phyloP scores from a whole-genome alignment of 2,797 vertebrate genomes.

The Allobates femoralis region DNA sequence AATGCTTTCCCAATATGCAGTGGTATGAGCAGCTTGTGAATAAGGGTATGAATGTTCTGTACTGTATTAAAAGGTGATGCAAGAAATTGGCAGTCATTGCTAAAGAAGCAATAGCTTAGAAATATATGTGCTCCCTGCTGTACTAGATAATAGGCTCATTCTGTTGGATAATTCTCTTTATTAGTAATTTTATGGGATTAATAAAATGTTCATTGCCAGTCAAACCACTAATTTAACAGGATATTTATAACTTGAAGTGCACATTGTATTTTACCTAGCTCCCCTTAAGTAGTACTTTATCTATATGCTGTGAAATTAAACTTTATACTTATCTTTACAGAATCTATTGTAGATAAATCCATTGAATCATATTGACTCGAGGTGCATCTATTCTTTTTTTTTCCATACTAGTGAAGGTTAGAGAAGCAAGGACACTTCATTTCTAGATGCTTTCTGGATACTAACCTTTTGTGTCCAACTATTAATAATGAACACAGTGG shows the following conservation, averaged over 20 bases:
- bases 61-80: slow-evolving; percentile 25
- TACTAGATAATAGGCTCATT: slow-evolving; percentile 57
- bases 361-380: slow-evolving; percentile 13
- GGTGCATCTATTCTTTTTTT: background rate
- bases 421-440: background rate
- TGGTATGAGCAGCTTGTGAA: slow-evolving; percentile 31
- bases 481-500: background rate
- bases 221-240: slow-evolving; percentile 60
- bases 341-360: slow-evolving; percentile 25
- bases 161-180: slow-evolving; percentile 61
- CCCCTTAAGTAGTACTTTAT: slow-evolving; percentile 24
- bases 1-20: slow-evolving; percentile 14
- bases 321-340: slow-evolving; percentile 21
- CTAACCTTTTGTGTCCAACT: background rate
- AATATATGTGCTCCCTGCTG: slow-evolving; percentile 59
- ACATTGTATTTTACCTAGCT: slow-evolving; percentile 48
- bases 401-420: background rate
- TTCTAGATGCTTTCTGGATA: background rate
- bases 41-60: slow-evolving; percentile 28
- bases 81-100: slow-evolving; percentile 42
- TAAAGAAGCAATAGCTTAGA: slow-evolving; percentile 44
- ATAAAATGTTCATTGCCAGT: slow-evolving; percentile 62
- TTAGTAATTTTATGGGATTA: slow-evolving; percentile 61
- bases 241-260: slow-evolving; percentile 56
- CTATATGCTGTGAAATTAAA: slow-evolving; percentile 28